Conservation (phyloP, 2,797 vertebrate genomes). For the Hydrolagus colliei region DNA sequence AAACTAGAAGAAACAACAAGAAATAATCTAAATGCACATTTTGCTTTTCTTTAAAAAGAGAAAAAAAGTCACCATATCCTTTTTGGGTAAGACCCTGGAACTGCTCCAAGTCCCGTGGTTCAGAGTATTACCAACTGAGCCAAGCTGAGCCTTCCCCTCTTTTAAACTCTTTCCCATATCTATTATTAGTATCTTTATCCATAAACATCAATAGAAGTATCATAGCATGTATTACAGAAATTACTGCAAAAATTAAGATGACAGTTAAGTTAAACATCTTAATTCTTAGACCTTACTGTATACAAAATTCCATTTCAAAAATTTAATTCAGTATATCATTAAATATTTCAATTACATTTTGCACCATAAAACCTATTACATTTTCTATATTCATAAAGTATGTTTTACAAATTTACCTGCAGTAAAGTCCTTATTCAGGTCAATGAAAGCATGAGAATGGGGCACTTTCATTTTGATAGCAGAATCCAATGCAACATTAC, state of each 20-base stretch:
- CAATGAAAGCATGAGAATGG: slow-evolving; percentile 90
- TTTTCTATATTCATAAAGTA: background rate
- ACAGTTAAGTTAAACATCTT: background rate
- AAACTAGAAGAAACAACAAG: no score
- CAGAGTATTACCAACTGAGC: no score
- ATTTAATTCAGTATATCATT: background rate
- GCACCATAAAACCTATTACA: background rate
- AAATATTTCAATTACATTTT: background rate
- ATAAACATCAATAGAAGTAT: no score
- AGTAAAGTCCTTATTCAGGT: slow-evolving; percentile 86
- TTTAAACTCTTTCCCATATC: no score
- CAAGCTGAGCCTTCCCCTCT: no score
- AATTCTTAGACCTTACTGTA: background rate
- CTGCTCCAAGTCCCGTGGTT: no score
- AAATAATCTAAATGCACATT: no score
- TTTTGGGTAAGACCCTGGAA: no score
- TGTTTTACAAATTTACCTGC: slow-evolving; percentile 65
- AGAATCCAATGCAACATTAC: slow-evolving; percentile 57
- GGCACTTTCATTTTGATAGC: slow-evolving; percentile 61
- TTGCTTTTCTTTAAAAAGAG: no score
- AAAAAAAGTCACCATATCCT: no score
- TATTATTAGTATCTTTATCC: no score
- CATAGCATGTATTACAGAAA: no score
- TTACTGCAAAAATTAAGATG: background rate
- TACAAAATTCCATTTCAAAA: background rate